phyloP scores from a whole-genome alignment of 1,140 invertebrate genomes.

The Triops cancriformis region DNA sequence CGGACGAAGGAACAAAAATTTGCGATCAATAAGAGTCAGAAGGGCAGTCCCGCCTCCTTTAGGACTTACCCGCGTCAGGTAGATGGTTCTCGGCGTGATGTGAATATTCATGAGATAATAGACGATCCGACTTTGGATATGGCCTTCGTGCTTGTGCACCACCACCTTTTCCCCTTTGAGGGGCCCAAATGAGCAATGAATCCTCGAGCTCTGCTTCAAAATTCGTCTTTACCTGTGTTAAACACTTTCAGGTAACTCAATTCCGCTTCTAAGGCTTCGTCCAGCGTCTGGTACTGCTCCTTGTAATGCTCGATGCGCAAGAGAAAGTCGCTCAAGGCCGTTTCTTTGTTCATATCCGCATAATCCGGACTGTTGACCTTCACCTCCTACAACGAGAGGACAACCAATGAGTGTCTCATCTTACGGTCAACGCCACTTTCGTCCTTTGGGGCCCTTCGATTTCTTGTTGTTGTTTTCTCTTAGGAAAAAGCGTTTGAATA shows the following conservation, averaged over 20 bases:
- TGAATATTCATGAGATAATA: conserved; percentile 67
- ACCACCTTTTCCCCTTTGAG: conserved; percentile 45
- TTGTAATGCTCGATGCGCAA: conserved; percentile 78
- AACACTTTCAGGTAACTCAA: conserved; percentile 58
- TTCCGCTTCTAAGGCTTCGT: conserved; percentile 43
- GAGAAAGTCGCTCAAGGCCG: conserved; percentile 70
- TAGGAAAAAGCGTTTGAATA: too few relatives aligned
- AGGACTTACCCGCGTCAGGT: conserved; percentile 60
- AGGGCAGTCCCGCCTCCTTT: too few relatives aligned
- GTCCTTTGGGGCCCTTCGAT: too few relatives aligned
- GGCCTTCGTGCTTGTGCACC: conserved; percentile 51
- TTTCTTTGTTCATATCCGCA: conserved; percentile 59
- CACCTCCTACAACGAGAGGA: conserved; percentile 55
- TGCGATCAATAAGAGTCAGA: too few relatives aligned
- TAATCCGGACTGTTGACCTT: conserved; percentile 87
- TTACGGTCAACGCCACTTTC: too few relatives aligned
- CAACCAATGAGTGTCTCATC: conserved; percentile 16
- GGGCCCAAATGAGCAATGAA: too few relatives aligned
- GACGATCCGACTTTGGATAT: conserved; percentile 63
- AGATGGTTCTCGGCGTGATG: conserved; percentile 61
- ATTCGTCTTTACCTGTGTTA: conserved; percentile 58
- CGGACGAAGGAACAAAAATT: conserved; percentile 33
- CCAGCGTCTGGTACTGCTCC: conserved; percentile 66
- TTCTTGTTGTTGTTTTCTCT: too few relatives aligned
- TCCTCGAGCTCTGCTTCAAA: too few relatives aligned